Percentiles rank a stretch among this genome's conserved stretches.
Evolutionary conservation across 2,797 vertebrate species (phyloP).

Genomic region (Arrhamphus sclerolepis): DNA sequence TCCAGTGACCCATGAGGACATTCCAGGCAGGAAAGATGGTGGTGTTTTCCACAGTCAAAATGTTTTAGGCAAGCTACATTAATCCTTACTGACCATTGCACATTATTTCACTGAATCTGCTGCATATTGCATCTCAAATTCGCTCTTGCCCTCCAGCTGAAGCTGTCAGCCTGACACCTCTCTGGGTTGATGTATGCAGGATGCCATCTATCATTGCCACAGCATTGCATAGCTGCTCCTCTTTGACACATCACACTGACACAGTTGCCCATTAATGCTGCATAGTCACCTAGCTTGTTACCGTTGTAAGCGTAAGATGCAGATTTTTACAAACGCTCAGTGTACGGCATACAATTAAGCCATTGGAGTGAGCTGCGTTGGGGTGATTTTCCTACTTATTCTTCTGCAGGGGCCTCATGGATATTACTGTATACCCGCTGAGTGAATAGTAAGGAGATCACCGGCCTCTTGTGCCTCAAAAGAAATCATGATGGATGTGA

Average conservation of each 20-base stretch:
- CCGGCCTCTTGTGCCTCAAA: conserved; percentile 40
- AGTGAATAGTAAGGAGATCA: conserved; percentile 38
- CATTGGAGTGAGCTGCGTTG: conserved; percentile 15
- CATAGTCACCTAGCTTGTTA: conserved; percentile 58
- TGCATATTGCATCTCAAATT: conserved; percentile 54
- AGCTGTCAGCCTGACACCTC: conserved; percentile 60
- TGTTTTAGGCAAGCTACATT: conserved; percentile 19
- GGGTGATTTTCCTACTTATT: conserved; percentile 21
- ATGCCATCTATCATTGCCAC: conserved; percentile 67
- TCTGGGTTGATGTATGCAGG: conserved; percentile 51
- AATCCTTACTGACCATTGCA: conserved; percentile 43
- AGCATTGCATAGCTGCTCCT: conserved; percentile 59
- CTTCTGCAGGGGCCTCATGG: conserved; percentile 27
- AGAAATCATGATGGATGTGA: conserved; percentile 60
- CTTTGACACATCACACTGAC: conserved; percentile 66
- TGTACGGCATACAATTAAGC: neutral
- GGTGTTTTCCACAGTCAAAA: conserved; percentile 16
- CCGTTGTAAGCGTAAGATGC: conserved; percentile 30
- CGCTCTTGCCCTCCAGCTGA: conserved; percentile 67
- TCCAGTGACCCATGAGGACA: neutral
- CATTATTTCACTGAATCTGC: conserved; percentile 49
- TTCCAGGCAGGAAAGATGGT: neutral
- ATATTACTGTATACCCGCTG: conserved; percentile 31
- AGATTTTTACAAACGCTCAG: conserved; percentile 4
- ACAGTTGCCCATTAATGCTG: conserved; percentile 59